Evolutionary conservation across 2,888 invertebrate genomes (phyloP).

Genomic region (Pachymerium ferrugineum): DNA sequence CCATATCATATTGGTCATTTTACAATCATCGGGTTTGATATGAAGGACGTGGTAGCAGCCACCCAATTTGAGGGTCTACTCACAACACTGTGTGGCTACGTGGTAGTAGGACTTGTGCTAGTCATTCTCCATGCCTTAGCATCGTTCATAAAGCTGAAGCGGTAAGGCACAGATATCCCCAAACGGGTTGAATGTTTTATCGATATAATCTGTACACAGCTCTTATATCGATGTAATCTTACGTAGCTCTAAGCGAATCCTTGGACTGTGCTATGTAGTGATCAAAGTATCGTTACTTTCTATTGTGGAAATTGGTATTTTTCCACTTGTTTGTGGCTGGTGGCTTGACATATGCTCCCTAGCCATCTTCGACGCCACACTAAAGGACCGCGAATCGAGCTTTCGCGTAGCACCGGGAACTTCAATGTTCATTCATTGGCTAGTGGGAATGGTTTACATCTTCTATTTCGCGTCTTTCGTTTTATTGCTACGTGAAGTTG

Average conservation of each 20-base stretch:
- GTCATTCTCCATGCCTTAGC: slow-evolving; percentile 79
- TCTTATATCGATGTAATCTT: neutral
- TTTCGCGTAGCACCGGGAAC: slow-evolving; percentile 90
- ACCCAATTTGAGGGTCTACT: slow-evolving; percentile 88
- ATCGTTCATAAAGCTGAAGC: slow-evolving; percentile 69
- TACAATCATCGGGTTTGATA: slow-evolving; percentile 65
- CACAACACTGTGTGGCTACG: slow-evolving; percentile 88
- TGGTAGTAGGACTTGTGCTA: slow-evolving; percentile 74
- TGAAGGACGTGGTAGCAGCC: slow-evolving; percentile 60
- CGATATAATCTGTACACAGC: too few relatives aligned
- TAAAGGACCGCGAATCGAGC: slow-evolving; percentile 73
- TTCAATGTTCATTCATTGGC: slow-evolving; percentile 97
- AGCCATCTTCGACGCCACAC: slow-evolving; percentile 80
- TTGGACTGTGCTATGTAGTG: slow-evolving; percentile 88
- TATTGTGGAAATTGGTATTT: slow-evolving; percentile 93
- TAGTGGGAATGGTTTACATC: slow-evolving; percentile 96
- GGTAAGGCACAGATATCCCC: too few relatives aligned
- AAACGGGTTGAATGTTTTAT: too few relatives aligned
- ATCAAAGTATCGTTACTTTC: slow-evolving; percentile 87
- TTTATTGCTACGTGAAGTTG: slow-evolving; percentile 80
- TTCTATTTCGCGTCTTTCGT: slow-evolving; percentile 99
- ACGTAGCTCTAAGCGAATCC: slow-evolving; percentile 66
- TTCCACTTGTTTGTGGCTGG: slow-evolving; percentile 96
- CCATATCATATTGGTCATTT: slow-evolving; percentile 92
- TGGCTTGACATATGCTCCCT: slow-evolving; percentile 98